A percentile compares a stretch with the other conserved stretches of the same genome.
Conservation (phyloP, 2,113 vertebrate species). For the Chionomys nivalis region DNA sequence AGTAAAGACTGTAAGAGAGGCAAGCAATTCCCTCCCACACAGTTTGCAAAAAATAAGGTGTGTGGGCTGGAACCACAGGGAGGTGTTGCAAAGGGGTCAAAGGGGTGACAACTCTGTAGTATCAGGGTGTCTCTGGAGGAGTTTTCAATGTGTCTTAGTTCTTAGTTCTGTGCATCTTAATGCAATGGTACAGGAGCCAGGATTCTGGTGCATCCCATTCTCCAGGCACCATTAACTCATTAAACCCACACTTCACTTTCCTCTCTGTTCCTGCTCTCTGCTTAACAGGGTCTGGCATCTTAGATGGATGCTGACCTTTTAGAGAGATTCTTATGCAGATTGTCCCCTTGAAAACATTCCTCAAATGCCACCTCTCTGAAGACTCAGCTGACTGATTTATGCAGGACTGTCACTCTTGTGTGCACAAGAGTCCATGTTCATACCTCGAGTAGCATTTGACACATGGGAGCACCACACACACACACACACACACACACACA, state of each 20-base stretch:
- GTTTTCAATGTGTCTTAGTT: slow-evolving; percentile 47
- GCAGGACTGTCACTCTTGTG: neutral
- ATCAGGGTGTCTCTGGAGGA: slow-evolving; percentile 25
- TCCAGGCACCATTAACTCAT: slow-evolving; percentile 71
- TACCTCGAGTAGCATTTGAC: neutral
- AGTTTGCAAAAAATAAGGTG: neutral
- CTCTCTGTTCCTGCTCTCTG: slow-evolving; percentile 44
- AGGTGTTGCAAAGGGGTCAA: neutral
- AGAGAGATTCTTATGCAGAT: slow-evolving; percentile 71
- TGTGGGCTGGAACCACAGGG: neutral
- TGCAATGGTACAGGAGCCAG: slow-evolving; percentile 57
- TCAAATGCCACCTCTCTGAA: slow-evolving; percentile 12
- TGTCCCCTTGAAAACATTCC: slow-evolving; percentile 46
- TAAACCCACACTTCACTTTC: slow-evolving; percentile 51
- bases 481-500: neutral
- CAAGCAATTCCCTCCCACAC: accelerated
- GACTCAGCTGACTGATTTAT: neutral
- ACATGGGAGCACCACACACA: neutral
- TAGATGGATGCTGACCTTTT: slow-evolving; percentile 71
- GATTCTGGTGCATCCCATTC: slow-evolving; percentile 72
- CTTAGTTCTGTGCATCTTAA: slow-evolving; percentile 38
- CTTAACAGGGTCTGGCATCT: slow-evolving; percentile 40
- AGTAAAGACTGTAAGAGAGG: neutral
- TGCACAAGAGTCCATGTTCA: neutral
- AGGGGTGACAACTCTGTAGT: neutral